Evolutionary conservation across 2,113 vertebrate genomes (phyloP).

Genomic region (Puntigrus tetrazona): DNA sequence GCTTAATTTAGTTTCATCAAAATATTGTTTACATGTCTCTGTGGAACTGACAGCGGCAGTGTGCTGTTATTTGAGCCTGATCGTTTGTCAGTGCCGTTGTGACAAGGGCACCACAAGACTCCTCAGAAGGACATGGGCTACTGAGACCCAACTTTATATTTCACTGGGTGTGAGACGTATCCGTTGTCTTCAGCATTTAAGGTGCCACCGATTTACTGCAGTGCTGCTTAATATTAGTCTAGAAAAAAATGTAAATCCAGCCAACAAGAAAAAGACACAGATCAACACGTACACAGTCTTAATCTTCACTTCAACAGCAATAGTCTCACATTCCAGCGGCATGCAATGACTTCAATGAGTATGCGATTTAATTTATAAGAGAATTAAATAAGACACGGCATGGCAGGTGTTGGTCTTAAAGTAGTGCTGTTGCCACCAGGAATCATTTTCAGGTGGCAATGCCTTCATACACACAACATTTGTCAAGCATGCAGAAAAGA

Average conservation of each 20-base stretch:
- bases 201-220: conserved; percentile 10
- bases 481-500: no score
- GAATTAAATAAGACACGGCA: neutral
- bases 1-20: conserved; percentile 68
- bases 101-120: conserved; percentile 59
- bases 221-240: neutral
- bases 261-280: neutral
- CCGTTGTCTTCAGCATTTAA: neutral
- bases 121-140: conserved; percentile 43
- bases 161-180: conserved; percentile 39
- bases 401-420: neutral
- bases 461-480: no score
- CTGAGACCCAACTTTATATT: conserved; percentile 34
- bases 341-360: neutral
- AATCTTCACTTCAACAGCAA: neutral
- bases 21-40: conserved; percentile 51
- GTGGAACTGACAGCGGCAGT: conserved; percentile 52
- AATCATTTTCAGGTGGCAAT: no score
- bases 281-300: neutral
- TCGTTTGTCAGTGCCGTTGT: conserved; percentile 63
- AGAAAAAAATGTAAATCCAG: neutral
- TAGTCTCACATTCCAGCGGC: neutral
- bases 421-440: neutral
- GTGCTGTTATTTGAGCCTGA: conserved; percentile 58
- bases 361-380: neutral